Evolutionary conservation across 2,113 vertebrate species (phyloP), one percentile per base, ranked within the genome.

Genomic region (Nycticebus coucang): DNA sequence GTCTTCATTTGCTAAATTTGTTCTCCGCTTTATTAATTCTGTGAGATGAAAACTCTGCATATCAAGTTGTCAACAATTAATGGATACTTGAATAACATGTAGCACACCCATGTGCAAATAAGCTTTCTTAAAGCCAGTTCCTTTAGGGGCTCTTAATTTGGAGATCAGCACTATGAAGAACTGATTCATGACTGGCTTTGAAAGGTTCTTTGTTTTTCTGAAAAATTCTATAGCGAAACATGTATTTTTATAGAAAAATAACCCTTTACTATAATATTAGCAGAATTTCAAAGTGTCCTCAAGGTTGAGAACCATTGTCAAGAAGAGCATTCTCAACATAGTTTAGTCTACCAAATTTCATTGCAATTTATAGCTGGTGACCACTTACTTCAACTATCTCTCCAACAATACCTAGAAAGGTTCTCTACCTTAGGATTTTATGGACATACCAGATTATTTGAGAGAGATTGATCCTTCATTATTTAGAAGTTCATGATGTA

Each of bases 21-120:
- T 62, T 71, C 79, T 45, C 26, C 71, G 87, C 91, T 97, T 96
- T 97, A 96, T 97, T 96, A 97, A 96, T 97, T 96, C 95, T 87
- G 45, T 96, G 80, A 94, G 84, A 94, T 93, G 89, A 83, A 93
- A 96, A 77, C 87, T 89, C 50, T 94, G 60, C 82, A 87, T 69
- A 93, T 95, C 79, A 89, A 72, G 71, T 55, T 96, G 89, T 96
- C 83, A 92, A 68, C 80, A 77, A 93, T 79, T 93, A 94, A 95
- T 94, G 89, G 91, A 89, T 89, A 87, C 22, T 90, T 93, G 57
- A 94, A 81, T 86, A 94, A 88, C 80, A 71, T 35, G 87, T 35
- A 93, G 45, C 53, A 94, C 19, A 93, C 50, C 80, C 89, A 75
- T 26, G 86, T 30, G 62, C 82, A 95, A 94, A 79, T 92, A 79